Base-by-base conservation (phyloP, 2,888 invertebrate genomes). In the Lacanobia oleracea region DNA sequence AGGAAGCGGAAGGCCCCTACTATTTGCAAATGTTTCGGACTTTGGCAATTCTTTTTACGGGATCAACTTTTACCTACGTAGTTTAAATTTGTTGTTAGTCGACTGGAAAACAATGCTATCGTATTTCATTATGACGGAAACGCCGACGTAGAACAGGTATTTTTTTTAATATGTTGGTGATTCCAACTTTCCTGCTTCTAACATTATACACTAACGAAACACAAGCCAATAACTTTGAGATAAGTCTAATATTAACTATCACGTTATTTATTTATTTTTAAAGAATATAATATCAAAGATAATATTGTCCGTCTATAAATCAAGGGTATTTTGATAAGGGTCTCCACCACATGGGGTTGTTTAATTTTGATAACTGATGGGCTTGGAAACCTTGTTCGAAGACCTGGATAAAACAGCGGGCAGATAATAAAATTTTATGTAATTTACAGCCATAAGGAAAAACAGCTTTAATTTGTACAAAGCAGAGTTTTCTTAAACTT, bases 261-360 rank as follows among this genome's bases (percentile, higher is more conserved):
- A 14, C 43, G 0, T 43, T 2, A 3, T 12, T 12, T 4, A 43
- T 43, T 33, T 43, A 14, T 14, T 43, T 43, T 14, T 43, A 12
- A 14, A 43, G 43, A 10, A 43, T 10, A 43, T 43, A 43, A 43
- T 43, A 12, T 12, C 12, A 43, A 43, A 43, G 43, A 12, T 56
- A 53, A 12, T 56, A 53, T 33, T 45, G 21, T 45, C 2, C 12
- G 27, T 23, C n/a, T 56, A 56, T 56, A 68, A n/a, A 69, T 67
- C 23, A 68, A n/a, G 23, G 12, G 54, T 69, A 18, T 48, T 68
- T 56, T 27, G 68, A 68, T 48, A 68, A 3, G 48, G 69, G 68
- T 45, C 27, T 27, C 5, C 56, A 40, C 48, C 68, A n/a, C 69
- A 68, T n/a, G 68, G 45, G 68, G 68, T 45, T 37, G 37, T 69